Conservation (phyloP, 2,113 vertebrate species). For the Cavia aperea region DNA sequence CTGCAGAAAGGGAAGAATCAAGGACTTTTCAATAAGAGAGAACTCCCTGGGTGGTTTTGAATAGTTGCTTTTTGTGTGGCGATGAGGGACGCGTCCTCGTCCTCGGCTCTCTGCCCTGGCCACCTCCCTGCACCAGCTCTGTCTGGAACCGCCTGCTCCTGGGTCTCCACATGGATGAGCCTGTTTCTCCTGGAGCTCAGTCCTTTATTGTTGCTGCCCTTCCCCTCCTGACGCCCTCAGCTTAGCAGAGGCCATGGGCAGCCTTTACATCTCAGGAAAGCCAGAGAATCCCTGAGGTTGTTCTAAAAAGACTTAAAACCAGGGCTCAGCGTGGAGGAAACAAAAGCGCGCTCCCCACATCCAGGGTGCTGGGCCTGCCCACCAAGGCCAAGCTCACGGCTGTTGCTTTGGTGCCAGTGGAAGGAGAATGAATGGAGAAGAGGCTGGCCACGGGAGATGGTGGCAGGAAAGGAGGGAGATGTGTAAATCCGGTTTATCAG, state of each 20-base stretch:
- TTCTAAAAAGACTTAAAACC: constrained; percentile 42
- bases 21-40: constrained; percentile 50
- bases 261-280: constrained; percentile 38
- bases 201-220: constrained; percentile 46
- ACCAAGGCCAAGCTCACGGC: constrained; percentile 27
- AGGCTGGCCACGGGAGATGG: background rate
- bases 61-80: constrained; percentile 57
- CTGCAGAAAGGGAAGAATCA: background rate
- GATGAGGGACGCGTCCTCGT: constrained; percentile 43
- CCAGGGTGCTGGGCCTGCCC: background rate
- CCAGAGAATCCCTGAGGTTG: constrained; percentile 22
- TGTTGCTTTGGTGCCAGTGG: constrained; percentile 11
- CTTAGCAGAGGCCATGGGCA: constrained; percentile 36
- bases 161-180: background rate
- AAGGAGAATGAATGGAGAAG: constrained; percentile 14
- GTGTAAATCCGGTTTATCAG: constrained; percentile 75
- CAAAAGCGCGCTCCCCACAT: background rate
- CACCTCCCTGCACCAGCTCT: constrained; percentile 59
- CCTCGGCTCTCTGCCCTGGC: constrained; percentile 35
- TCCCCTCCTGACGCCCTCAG: constrained; percentile 45
- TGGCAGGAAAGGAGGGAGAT: constrained; percentile 53
- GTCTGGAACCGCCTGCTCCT: constrained; percentile 5
- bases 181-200: constrained; percentile 3
- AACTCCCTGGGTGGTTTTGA: constrained; percentile 67
- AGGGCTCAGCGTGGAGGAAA: background rate